These are phyloP conservation scores for Lissonota sp. DNA, from an alignment of 2,888 invertebrate species.

Conservation along the genomic window DNA sequence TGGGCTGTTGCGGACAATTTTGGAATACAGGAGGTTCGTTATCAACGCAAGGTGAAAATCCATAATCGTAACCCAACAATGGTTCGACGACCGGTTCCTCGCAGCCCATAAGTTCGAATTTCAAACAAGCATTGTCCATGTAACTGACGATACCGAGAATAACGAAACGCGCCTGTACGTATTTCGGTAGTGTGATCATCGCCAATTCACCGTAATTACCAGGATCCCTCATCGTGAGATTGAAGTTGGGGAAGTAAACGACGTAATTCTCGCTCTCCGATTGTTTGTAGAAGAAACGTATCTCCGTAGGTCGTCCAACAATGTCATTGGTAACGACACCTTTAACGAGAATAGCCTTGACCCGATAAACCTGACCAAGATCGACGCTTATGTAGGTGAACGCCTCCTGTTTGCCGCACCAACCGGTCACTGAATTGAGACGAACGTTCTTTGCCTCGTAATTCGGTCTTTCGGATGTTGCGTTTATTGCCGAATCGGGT, in stretches of 20 bases:
- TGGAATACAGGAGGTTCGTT: conserved; percentile 98
- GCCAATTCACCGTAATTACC: conserved; percentile 98
- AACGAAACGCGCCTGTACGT: conserved; percentile 96
- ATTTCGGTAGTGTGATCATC: conserved; percentile 97
- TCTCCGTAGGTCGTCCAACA: conserved; percentile 97
- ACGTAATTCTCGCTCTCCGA: conserved; percentile 97
- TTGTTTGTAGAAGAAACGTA: conserved; percentile 98
- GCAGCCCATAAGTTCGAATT: conserved; percentile 98
- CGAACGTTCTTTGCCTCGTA: conserved; percentile 96
- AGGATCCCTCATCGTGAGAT: conserved; percentile 97
- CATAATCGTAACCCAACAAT: conserved; percentile 95
- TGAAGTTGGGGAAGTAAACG: conserved; percentile 98
- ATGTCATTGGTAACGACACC: conserved; percentile 98
- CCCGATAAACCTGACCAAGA: conserved; percentile 95
- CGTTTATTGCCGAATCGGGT: conserved; percentile 97
- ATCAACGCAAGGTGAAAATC: conserved; percentile 97
- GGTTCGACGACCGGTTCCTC: conserved; percentile 93
- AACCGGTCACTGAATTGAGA: conserved; percentile 96
- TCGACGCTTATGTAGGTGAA: conserved; percentile 98
- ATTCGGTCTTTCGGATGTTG: conserved; percentile 96
- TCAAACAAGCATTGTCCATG: conserved; percentile 97
- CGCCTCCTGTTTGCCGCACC: conserved; percentile 98
- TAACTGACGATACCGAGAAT: conserved; percentile 98
- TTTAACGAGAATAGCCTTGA: conserved; percentile 96
- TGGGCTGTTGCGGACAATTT: conserved; percentile 97